These are phyloP conservation scores for Apantesis nais DNA, from an alignment of 2,888 invertebrate genomes.

Conservation along the genomic window DNA sequence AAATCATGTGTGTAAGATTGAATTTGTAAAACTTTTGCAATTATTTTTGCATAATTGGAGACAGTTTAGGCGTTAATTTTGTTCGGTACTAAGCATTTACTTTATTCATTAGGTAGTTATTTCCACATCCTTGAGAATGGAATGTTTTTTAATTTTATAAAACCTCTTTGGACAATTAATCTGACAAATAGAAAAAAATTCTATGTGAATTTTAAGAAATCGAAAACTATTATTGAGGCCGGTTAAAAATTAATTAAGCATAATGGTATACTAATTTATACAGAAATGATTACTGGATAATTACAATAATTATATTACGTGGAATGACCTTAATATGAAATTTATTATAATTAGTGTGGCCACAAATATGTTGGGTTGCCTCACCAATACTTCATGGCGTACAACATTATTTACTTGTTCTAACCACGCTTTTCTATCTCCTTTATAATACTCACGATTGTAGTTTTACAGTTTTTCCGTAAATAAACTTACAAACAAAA, in stretches of 20 bases:
- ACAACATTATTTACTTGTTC: neutral
- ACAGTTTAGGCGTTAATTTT: too few relatives aligned
- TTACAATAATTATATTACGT: constrained; percentile 4
- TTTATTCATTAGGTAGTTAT: too few relatives aligned
- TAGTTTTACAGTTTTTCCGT: neutral
- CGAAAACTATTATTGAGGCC: neutral
- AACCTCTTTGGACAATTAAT: neutral
- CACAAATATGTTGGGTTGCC: neutral
- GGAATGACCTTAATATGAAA: constrained; percentile 7
- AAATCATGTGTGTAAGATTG: too few relatives aligned
- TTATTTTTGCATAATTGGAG: too few relatives aligned
- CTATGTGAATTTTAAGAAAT: neutral
- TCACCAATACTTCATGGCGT: neutral
- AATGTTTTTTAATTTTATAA: neutral
- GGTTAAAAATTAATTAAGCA: neutral
- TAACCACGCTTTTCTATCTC: neutral
- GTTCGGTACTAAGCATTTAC: too few relatives aligned
- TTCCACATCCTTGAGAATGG: neutral
- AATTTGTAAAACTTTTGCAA: too few relatives aligned
- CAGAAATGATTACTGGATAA: constrained; percentile 4
- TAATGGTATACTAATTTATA: constrained; percentile 7
- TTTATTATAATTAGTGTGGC: neutral
- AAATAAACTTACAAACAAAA: neutral
- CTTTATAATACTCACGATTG: neutral
- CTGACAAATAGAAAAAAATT: neutral